Evolutionary conservation across 2,888 invertebrate species (phyloP).

Genomic region (Pammene fasciana): DNA sequence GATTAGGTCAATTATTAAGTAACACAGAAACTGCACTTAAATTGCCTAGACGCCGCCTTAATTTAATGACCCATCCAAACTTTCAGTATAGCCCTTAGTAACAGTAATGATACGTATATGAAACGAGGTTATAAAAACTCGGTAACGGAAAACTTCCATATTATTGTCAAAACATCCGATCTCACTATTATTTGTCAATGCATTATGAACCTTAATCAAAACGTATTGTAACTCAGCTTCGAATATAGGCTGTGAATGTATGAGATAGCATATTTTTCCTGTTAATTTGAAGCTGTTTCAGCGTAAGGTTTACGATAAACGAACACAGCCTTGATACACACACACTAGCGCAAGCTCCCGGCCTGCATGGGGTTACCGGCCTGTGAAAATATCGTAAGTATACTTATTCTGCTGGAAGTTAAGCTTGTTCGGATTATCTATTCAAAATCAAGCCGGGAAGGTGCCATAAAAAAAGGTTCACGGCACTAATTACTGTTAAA

Average conservation of each 20-base stretch:
- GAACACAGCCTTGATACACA: slow-evolving; percentile 26
- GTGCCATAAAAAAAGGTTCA: no score
- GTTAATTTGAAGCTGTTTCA: slow-evolving; percentile 30
- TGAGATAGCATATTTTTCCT: background rate
- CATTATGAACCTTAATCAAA: background rate
- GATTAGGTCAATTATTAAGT: background rate
- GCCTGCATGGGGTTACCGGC: slow-evolving; percentile 36
- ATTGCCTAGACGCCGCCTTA: background rate
- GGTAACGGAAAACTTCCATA: slow-evolving; percentile 25
- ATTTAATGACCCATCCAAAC: slow-evolving; percentile 4
- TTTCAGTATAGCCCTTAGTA: slow-evolving; percentile 13
- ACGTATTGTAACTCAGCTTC: background rate
- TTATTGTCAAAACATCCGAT: background rate
- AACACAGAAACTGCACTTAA: background rate
- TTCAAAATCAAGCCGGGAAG: no score
- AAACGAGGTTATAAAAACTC: slow-evolving; percentile 29
- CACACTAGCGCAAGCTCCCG: slow-evolving; percentile 20
- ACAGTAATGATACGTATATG: slow-evolving; percentile 1
- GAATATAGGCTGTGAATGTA: background rate
- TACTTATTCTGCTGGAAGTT: no score
- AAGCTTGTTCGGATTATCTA: no score
- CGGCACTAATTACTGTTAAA: no score
- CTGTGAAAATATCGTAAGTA: no score
- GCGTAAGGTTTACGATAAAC: slow-evolving; percentile 10
- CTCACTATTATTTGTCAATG: background rate